Percentiles rank a stretch among this genome's conserved stretches.
phyloP scores from a whole-genome alignment of 2,113 vertebrate genomes.

The Saguinus midas region DNA sequence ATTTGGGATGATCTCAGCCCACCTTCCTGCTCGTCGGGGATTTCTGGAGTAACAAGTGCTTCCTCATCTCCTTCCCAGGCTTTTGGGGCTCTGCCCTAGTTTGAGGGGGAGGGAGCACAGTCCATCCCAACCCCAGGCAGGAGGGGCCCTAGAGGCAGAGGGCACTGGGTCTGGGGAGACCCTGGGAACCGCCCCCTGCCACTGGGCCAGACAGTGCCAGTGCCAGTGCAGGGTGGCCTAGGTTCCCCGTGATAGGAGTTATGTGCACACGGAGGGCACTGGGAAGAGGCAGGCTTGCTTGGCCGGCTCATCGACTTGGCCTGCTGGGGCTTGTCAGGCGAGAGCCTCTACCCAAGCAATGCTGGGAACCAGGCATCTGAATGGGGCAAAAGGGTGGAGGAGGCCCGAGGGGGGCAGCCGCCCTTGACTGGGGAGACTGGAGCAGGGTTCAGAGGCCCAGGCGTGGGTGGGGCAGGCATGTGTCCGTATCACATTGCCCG shows the following conservation, averaged over 20 bases:
- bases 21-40: not conserved
- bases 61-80: not conserved
- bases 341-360: not conserved
- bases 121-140: not conserved
- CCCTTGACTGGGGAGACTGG: conserved; percentile 51
- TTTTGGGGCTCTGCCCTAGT: not conserved
- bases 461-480: not conserved
- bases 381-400: conserved; percentile 63
- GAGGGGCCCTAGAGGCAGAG: not conserved
- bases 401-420: conserved; percentile 24
- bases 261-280: not conserved
- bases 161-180: not conserved
- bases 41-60: not conserved
- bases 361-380: conserved; percentile 65
- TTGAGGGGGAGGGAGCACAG: not conserved
- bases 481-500: not conserved
- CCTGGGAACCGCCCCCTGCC: not conserved
- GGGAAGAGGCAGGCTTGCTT: conserved; percentile 32
- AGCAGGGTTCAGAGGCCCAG: conserved; percentile 45
- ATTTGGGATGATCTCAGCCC: not conserved
- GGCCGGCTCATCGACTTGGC: conserved; percentile 63
- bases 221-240: not conserved
- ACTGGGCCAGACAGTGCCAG: not conserved
- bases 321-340: conserved; percentile 58
- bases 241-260: not conserved